Evolutionary conservation across 2,113 vertebrate species (phyloP).

Genomic region (Heptranchias perlo): DNA sequence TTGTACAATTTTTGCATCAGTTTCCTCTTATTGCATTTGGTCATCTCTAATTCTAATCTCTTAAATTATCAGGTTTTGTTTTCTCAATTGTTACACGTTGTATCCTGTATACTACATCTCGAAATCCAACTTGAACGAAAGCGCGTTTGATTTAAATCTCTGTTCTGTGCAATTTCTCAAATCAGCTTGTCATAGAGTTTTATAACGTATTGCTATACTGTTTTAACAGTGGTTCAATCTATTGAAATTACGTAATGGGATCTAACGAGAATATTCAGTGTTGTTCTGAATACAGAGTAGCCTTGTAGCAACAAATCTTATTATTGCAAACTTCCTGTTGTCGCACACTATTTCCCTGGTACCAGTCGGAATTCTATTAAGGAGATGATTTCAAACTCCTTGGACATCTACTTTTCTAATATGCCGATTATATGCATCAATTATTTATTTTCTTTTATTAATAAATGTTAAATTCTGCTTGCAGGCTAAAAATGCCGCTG

Average conservation of each 20-base stretch:
- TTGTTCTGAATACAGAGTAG: neutral
- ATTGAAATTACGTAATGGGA: neutral
- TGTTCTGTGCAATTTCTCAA: neutral
- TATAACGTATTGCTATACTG: neutral
- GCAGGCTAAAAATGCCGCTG: neutral
- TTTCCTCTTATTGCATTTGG: neutral
- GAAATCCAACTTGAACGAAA: neutral
- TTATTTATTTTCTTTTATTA: neutral
- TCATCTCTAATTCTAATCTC: neutral
- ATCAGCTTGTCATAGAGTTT: neutral
- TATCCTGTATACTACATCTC: neutral
- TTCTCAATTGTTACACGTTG: neutral
- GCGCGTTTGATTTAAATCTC: neutral
- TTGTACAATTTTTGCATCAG: too few species aligned
- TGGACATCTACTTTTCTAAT: neutral
- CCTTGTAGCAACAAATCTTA: neutral
- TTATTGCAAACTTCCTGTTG: neutral
- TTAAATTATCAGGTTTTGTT: neutral
- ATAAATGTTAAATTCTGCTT: neutral
- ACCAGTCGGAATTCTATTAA: neutral
- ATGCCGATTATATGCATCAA: neutral
- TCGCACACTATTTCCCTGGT: neutral
- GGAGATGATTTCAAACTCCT: neutral
- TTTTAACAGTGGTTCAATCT: neutral
- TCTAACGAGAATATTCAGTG: neutral